Conservation (phyloP, 2,888 invertebrate species). For the Temnothorax ravouxi region DNA sequence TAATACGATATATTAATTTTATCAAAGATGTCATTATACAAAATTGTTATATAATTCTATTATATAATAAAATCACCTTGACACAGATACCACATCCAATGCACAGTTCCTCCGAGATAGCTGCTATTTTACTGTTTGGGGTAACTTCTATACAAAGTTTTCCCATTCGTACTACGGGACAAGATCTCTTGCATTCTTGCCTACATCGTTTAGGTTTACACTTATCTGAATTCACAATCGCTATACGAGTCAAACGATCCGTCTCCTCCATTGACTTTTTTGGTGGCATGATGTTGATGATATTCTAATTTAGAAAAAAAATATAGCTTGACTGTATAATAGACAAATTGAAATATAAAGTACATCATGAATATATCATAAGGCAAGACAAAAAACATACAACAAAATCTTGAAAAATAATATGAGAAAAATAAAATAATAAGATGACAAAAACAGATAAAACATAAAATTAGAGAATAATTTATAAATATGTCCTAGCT, state of each 20-base stretch:
- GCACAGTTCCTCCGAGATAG: slow-evolving; percentile 99
- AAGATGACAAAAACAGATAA: background rate
- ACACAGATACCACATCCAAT: slow-evolving; percentile 99
- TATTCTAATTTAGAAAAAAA: background rate
- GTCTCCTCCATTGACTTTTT: slow-evolving; percentile 93
- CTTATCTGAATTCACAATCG: slow-evolving; percentile 98
- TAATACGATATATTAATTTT: background rate
- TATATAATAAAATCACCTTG: slow-evolving; percentile 89
- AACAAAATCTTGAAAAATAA: background rate
- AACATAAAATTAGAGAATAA: slow-evolving; percentile 2
- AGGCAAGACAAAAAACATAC: background rate
- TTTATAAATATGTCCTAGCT: background rate
- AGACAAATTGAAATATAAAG: background rate
- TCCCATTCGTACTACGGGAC: slow-evolving; percentile 99
- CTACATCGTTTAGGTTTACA: slow-evolving; percentile 99
- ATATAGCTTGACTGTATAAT: background rate
- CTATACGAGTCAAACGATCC: slow-evolving; percentile 98
- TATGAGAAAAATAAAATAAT: background rate
- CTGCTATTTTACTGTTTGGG: slow-evolving; percentile 97
- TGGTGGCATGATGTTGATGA: slow-evolving; percentile 90
- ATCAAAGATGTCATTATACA: background rate
- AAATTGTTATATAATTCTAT: background rate
- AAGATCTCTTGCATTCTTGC: slow-evolving; percentile 99
- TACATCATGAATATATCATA: background rate
- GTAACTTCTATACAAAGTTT: slow-evolving; percentile 99